Percentiles rank a stretch among this genome's conserved stretches.
These are phyloP conservation scores for Phylloscopus whistleri DNA, from an alignment of 2,113 vertebrate species.

Conservation along the genomic window DNA sequence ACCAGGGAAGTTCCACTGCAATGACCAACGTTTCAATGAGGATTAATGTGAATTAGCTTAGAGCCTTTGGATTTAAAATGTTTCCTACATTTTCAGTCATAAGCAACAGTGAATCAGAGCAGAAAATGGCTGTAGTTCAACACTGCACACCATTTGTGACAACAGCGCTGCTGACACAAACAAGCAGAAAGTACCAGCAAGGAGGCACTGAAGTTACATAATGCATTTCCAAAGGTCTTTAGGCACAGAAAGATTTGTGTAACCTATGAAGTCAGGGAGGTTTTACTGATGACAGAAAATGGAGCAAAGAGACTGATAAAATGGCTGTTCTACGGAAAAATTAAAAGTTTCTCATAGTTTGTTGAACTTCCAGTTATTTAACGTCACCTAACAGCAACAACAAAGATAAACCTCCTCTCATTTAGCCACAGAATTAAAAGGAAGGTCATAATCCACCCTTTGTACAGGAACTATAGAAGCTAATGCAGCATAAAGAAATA, in stretches of 20 bases:
- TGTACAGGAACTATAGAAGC: background rate
- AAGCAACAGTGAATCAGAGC: background rate
- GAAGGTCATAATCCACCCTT: background rate
- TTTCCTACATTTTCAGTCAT: background rate
- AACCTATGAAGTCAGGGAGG: background rate
- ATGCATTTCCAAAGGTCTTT: background rate
- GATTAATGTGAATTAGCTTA: background rate
- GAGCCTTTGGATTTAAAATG: background rate
- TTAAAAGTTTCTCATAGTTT: background rate
- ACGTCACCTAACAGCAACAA: background rate
- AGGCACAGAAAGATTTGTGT: background rate
- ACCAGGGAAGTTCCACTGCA: background rate
- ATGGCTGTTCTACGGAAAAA: background rate
- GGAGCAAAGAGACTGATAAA: background rate
- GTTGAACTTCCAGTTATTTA: background rate
- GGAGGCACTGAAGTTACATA: background rate
- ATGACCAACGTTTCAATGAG: background rate
- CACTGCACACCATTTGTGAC: background rate
- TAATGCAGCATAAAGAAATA: conserved; percentile 3
- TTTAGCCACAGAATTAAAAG: conserved; percentile 1
- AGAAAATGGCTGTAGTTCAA: background rate
- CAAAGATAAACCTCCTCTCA: background rate
- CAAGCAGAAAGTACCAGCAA: background rate
- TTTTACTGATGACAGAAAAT: background rate
- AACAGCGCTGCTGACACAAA: background rate